Base-by-base conservation (phyloP, 2,113 vertebrate species). In the Columba janthina region DNA sequence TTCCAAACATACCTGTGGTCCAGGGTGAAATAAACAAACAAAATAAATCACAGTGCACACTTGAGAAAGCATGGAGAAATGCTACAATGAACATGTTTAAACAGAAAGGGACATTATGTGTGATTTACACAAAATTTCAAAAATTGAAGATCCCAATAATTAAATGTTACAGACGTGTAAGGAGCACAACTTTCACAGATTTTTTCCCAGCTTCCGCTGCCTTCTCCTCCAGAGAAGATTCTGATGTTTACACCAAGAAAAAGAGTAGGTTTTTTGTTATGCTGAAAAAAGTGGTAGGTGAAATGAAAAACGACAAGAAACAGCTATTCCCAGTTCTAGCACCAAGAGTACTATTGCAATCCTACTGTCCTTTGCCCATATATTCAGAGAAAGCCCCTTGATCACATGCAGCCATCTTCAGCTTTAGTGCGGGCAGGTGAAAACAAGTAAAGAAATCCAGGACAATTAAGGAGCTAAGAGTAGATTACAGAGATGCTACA, bases 241-340 rank as follows among this genome's bases (percentile, higher is more conserved):
- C 36, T 88, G 66, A 90, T 87, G 22, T 79, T 88, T 67, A 13
- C 10, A 78, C 48, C 72, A 74, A 86, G 38, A 93, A 53, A 90
- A 36, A 57, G 70, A 90, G 65, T 22, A 89, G 84, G 48, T 12
- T 67, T 93, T 94, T 92, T 85, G 61, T 86, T 95, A 95, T 83
- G 94, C 72, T 93, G 74, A 79, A n/a, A 79, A 94, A 95, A 73
- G 40, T 57, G 62, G 85, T 85, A 87, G 90, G 56, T 95, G 95
- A 96, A 97, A 95, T 67, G 83, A 95, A 95, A 76, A n/a, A 78
- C 84, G 92, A 79, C 13, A 0, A 94, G 94, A 93, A 94, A 66
- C 69, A 96, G 92, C n/a, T 96, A 22, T 96, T 92, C 89, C 58
- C 70, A 90, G 73, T 62, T 90, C 75, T 69, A 85, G 75, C 79